phyloP scores from a whole-genome alignment of 2,113 vertebrate species.

The Austrofundulus limnaeus region DNA sequence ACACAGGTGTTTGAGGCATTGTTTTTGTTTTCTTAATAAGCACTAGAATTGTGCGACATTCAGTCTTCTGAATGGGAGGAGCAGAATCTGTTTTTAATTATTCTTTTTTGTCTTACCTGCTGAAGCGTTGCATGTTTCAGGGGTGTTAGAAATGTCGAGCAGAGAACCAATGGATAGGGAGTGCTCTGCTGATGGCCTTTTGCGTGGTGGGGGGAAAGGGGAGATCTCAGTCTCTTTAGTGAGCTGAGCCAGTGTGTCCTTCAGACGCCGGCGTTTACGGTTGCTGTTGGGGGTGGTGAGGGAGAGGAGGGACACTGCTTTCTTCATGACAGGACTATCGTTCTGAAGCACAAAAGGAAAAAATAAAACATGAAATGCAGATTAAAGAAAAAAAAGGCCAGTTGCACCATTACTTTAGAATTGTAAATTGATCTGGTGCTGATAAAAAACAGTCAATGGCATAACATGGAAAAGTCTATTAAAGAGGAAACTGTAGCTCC shows the following conservation, averaged over 20 bases:
- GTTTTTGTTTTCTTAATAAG: background rate
- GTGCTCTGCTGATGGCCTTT: conserved; percentile 92
- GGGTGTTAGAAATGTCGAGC: conserved; percentile 96
- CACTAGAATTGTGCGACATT: no score
- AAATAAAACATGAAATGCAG: background rate
- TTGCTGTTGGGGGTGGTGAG: conserved; percentile 92
- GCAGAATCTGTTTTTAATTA: background rate
- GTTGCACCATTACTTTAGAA: no score
- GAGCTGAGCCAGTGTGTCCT: conserved; percentile 91
- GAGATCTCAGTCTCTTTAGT: conserved; percentile 91
- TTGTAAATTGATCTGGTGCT: no score
- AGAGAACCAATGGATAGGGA: conserved; percentile 92
- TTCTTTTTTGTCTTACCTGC: conserved; percentile 79
- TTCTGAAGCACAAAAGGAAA: conserved; percentile 70
- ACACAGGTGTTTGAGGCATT: background rate
- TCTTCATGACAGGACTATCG: conserved; percentile 93
- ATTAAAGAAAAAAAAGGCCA: no score
- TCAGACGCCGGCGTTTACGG: conserved; percentile 90
- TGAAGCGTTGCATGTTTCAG: conserved; percentile 82
- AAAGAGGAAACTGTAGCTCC: no score
- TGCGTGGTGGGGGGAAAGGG: conserved; percentile 92
- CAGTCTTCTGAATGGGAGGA: background rate
- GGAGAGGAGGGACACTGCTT: conserved; percentile 92
- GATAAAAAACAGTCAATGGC: no score
- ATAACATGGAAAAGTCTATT: no score